Evolutionary conservation across 2,113 vertebrate species (phyloP), one percentile per base, ranked within the genome.

Genomic region (Caranx ignobilis): DNA sequence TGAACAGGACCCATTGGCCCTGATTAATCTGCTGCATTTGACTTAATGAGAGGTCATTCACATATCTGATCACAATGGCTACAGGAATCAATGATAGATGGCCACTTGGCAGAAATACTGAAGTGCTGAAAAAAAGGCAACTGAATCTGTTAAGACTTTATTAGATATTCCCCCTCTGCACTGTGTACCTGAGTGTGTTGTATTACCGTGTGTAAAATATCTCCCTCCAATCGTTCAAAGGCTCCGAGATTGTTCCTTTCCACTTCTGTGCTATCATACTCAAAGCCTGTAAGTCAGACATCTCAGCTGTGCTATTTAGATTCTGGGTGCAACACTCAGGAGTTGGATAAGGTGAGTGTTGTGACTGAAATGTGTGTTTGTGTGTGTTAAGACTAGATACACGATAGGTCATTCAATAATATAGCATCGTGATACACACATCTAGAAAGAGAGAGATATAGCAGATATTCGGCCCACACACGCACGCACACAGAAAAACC

Each of bases 21-120:
- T 94, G 88, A 92, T 93, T 90, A 93, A 91, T 94, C 88, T 91
- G 80, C 90, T 85, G 90, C 85, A 74, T 92, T 90, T 93, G 88
- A 91, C 90, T 92, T 93, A 94, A 92, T 90, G 91, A 92, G 92
- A 84, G 89, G 91, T 92, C 90, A 92, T 92, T 92, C 92, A 92
- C 89, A 93, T 89, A 91, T 93, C 91, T 92, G 88, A 91, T 94
- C 90, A 89, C 89, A 82, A 77, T 82, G 90, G 90, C 87, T 87
- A 80, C 80, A 86, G 86, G 54, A 92, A 93, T 94, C 89, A 89
- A 90, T 94, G 91, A 94, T 93, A 91, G 86, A 94, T 93, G 87
- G 84, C 81, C 85, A 86, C 90, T 73, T 89, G 85, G 85, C 84
- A 88, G 88, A 91, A 94, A 90, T 88, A 89, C 84, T 77, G 75